phyloP scores from a whole-genome alignment of 2,113 vertebrate genomes.

The Clarias batrachus region DNA sequence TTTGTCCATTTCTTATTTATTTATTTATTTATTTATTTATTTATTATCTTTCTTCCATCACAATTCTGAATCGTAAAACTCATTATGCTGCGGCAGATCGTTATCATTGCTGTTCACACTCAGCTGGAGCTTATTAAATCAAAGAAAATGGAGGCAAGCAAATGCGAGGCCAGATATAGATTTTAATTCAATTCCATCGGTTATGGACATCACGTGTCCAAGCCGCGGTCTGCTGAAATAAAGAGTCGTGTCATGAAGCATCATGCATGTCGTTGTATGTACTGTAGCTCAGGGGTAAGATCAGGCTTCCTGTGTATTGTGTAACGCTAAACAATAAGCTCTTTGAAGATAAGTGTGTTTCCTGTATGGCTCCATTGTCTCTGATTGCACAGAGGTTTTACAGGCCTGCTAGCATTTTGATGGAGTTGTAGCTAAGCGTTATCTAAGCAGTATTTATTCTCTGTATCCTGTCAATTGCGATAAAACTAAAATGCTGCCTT shows the following conservation, averaged over 20 bases:
- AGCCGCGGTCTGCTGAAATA: neutral
- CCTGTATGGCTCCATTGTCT: neutral
- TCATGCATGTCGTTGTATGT: neutral
- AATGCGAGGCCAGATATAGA: neutral
- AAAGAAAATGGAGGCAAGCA: neutral
- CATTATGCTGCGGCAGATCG: neutral
- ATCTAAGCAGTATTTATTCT: neutral
- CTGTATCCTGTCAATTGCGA: neutral
- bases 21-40: neutral
- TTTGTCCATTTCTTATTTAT: neutral
- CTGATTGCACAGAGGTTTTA: neutral
- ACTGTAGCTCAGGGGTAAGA: neutral
- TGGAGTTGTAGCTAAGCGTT: neutral
- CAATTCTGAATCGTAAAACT: neutral
- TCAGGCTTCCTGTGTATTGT: neutral
- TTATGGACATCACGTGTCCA: neutral
- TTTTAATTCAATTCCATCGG: neutral
- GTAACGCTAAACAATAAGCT: neutral
- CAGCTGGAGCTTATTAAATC: neutral
- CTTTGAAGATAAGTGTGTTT: slow-evolving; percentile 12
- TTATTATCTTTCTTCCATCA: neutral
- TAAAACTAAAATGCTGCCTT: neutral
- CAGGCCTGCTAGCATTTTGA: neutral
- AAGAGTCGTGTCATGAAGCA: neutral
- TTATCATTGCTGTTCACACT: neutral